Conservation (phyloP, 1,140 invertebrate species). For the Aphidius gifuensis region DNA sequence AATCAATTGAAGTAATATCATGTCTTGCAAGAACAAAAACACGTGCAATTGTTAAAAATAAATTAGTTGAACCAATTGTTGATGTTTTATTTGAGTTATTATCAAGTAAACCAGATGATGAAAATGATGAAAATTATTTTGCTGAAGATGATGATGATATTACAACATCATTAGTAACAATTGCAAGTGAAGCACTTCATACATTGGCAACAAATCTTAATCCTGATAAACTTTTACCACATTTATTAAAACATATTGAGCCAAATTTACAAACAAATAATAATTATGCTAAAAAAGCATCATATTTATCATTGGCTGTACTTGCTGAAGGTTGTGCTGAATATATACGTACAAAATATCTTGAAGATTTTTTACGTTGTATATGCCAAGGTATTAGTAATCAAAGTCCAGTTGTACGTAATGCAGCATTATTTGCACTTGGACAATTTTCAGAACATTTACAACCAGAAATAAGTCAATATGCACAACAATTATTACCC, state of each 20-base stretch:
- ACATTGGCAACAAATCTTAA: constrained; percentile 73
- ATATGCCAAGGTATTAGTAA: constrained; percentile 70
- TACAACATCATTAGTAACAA: constrained; percentile 54
- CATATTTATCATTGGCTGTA: constrained; percentile 71
- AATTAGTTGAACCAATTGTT: constrained; percentile 70
- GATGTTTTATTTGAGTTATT: constrained; percentile 68
- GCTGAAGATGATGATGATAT: constrained; percentile 59
- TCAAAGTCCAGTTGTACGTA: constrained; percentile 61
- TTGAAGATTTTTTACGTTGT: constrained; percentile 67
- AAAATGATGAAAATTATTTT: constrained; percentile 64
- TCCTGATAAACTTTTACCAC: constrained; percentile 72
- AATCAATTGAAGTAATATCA: constrained; percentile 66
- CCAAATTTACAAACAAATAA: constrained; percentile 61
- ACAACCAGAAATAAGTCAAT: constrained; percentile 72
- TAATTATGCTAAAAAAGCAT: constrained; percentile 64
- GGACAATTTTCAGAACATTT: constrained; percentile 81
- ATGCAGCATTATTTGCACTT: constrained; percentile 75
- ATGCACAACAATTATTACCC: constrained; percentile 68
- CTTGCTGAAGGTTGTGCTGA: constrained; percentile 80
- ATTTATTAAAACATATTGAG: constrained; percentile 63
- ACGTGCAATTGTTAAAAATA: constrained; percentile 72
- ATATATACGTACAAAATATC: constrained; percentile 68
- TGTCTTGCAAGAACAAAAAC: constrained; percentile 67
- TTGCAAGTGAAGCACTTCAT: constrained; percentile 73
- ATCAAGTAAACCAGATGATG: constrained; percentile 59